These are phyloP conservation scores for Alouatta palliata DNA, from an alignment of 2,113 vertebrate genomes.

Conservation along the genomic window DNA sequence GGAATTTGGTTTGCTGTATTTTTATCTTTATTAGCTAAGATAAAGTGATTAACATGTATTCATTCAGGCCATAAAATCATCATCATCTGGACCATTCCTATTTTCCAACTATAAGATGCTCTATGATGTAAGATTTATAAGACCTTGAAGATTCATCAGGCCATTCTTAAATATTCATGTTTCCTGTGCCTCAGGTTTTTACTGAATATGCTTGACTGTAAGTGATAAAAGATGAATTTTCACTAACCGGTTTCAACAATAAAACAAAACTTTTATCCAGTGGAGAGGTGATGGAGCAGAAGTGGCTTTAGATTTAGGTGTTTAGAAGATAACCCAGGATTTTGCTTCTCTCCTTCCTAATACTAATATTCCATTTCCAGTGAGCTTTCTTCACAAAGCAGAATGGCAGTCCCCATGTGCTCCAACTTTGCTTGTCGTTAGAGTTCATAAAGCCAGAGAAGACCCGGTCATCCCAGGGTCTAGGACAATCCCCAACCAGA, in stretches of 20 bases:
- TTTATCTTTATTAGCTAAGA: slow-evolving; percentile 34
- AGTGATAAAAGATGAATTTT: background rate
- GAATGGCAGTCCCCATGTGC: background rate
- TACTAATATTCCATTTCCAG: background rate
- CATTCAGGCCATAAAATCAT: background rate
- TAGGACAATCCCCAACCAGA: background rate
- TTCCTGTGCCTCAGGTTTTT: background rate
- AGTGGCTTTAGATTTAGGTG: background rate
- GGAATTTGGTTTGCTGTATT: background rate
- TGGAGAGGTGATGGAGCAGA: background rate
- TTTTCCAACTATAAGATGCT: background rate
- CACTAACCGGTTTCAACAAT: background rate
- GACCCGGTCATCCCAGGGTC: background rate
- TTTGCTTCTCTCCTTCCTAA: background rate
- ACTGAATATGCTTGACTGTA: background rate
- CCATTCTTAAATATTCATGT: background rate
- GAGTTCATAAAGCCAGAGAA: background rate
- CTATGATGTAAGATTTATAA: background rate
- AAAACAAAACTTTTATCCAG: slow-evolving; percentile 8
- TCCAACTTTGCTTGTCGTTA: background rate
- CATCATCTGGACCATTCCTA: background rate
- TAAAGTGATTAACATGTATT: background rate
- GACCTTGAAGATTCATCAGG: background rate
- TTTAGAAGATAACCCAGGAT: background rate
- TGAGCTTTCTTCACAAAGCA: background rate